phyloP scores from a whole-genome alignment of 2,113 vertebrate species.

The Pongo pygmaeus region DNA sequence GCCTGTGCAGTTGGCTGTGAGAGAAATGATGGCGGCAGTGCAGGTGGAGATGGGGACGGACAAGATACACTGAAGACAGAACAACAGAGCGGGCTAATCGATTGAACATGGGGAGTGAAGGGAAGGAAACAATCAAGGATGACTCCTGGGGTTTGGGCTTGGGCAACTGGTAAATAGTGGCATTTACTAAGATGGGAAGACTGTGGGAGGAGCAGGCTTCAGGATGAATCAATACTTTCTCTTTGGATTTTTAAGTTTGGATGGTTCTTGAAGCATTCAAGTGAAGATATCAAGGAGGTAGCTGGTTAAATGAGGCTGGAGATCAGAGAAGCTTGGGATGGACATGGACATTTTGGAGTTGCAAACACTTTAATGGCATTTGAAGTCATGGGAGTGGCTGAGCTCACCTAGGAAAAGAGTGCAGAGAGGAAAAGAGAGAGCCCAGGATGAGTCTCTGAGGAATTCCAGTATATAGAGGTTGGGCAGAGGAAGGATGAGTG shows the following conservation, averaged over 20 bases:
- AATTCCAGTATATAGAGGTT: neutral
- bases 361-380: neutral
- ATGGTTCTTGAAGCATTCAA: conserved; percentile 13
- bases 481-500: neutral
- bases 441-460: neutral
- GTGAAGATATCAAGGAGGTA: conserved; percentile 3
- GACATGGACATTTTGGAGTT: neutral
- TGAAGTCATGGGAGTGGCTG: neutral
- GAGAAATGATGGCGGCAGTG: neutral
- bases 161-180: neutral
- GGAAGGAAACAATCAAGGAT: conserved; percentile 7
- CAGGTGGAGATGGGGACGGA: neutral
- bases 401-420: neutral
- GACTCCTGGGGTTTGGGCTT: neutral
- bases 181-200: conserved; percentile 20
- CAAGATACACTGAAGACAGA: neutral
- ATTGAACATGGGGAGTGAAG: neutral
- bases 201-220: neutral
- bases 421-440: neutral
- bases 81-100: neutral
- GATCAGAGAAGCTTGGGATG: neutral
- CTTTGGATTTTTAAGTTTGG: neutral
- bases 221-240: neutral
- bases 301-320: neutral
- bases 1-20: neutral